Conservation (phyloP, 2,113 vertebrate genomes). For the Antennarius striatus region DNA sequence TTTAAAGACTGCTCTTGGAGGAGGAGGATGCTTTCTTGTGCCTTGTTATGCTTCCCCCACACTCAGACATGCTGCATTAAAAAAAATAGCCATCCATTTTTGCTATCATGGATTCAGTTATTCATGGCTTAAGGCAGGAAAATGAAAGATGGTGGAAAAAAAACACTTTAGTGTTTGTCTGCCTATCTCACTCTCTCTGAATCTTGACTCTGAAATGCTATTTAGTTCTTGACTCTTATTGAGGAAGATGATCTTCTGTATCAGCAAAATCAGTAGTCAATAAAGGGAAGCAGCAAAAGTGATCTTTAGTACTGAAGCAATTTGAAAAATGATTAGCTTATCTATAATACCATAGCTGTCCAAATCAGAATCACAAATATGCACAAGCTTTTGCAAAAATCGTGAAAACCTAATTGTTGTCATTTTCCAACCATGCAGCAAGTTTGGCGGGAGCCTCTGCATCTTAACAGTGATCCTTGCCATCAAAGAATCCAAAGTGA, state of each 20-base stretch:
- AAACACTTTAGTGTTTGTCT: constrained; percentile 44
- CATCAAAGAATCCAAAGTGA: constrained; percentile 62
- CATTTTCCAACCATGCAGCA: constrained; percentile 20
- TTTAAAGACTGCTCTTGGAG: constrained; percentile 66
- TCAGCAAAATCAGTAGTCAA: constrained; percentile 48
- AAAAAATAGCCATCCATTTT: constrained; percentile 69
- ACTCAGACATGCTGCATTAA: constrained; percentile 66
- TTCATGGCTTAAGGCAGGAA: constrained; percentile 70
- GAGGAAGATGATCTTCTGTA: constrained; percentile 29
- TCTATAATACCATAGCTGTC: constrained; percentile 45
- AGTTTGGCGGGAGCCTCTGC: constrained; percentile 27
- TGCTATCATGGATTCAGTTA: constrained; percentile 62
- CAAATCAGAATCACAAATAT: constrained; percentile 6
- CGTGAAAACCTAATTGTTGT: constrained; percentile 14
- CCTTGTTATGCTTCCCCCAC: constrained; percentile 64
- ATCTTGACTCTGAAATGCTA: constrained; percentile 53
- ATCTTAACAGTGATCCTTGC: constrained; percentile 59
- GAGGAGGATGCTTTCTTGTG: constrained; percentile 68
- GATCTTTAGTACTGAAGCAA: constrained; percentile 51
- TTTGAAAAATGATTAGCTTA: constrained; percentile 48
- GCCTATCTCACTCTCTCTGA: constrained; percentile 20
- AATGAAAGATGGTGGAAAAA: constrained; percentile 59
- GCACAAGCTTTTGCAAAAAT: neutral
- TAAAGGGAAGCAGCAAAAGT: constrained; percentile 41
- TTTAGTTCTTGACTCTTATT: constrained; percentile 47